Base-by-base conservation (phyloP, 2,888 invertebrate genomes). In the Cecidostiba fungosa region DNA sequence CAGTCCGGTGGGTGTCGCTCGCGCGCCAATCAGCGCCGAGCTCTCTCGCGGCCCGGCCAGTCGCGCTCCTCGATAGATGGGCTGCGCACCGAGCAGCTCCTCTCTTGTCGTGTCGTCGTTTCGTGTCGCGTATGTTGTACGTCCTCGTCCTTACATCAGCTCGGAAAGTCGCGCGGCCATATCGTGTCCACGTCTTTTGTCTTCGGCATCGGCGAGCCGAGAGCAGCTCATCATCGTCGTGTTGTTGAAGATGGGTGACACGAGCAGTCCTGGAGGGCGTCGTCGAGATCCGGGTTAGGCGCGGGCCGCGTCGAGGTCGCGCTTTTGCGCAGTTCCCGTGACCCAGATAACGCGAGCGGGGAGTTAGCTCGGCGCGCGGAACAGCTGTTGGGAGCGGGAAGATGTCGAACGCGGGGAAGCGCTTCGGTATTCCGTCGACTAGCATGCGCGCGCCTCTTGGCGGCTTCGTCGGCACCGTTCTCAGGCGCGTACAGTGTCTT, bases 241-340 rank as follows among this genome's bases (percentile, higher is more conserved):
- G 43, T 10, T 10, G 12, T 43, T 43, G 12, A 43, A 43, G 43
- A 43, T 43, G 43, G 12, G 1, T 19, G 19, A 5, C 1, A 16
- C 50, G 19, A 59, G 23, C 23, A 23, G 19, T 23, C 32, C 54
- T 36, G 80, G 26, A n/a, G 26, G 26, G 26, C 77, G 43, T 47
- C 32, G 29, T 50, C 70, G 70, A 1, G 43, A 29, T 36, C 54
- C 76, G 43, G 76, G 77, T 84, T 86, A 80, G 86, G 79, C 66
- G 76, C 77, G 84, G 79, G 86, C 32, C 82, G 14, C 73, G 73
- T 47, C 59, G 69, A 77, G 74, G 78, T 77, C 84, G 32, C 87
- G 86, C 87, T 91, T 92, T 91, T 92, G 92, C 93, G 93, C 93
- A 93, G 92, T 93, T 92, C 90, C 92, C 92, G 91, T 93, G 93